These are phyloP conservation scores for Pelobates cultripes DNA, from an alignment of 2,797 vertebrate genomes.

Conservation along the genomic window DNA sequence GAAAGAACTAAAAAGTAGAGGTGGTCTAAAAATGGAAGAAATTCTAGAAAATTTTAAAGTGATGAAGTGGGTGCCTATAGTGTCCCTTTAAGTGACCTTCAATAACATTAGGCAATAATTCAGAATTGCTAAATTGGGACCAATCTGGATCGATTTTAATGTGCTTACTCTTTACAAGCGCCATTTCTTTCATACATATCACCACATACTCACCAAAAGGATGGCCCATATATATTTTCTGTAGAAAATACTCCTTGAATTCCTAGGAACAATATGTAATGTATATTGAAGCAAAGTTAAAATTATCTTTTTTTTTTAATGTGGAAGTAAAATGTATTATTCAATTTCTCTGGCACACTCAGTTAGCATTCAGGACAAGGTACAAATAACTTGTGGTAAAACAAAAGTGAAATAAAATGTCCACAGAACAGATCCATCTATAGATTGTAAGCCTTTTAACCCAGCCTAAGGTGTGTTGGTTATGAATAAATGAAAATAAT, in stretches of 20 bases:
- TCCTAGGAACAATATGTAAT: not conserved
- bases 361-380: constrained; percentile 33
- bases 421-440: constrained; percentile 18
- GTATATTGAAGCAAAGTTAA: constrained; percentile 1
- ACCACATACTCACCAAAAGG: too few relatives aligned
- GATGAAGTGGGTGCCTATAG: too few relatives aligned
- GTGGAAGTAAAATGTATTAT: not conserved
- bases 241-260: not conserved
- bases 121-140: too few relatives aligned
- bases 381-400: constrained; percentile 28
- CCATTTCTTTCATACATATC: not conserved
- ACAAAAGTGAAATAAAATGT: constrained; percentile 16
- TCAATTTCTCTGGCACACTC: not conserved
- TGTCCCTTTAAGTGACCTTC: too few relatives aligned
- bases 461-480: constrained; percentile 22
- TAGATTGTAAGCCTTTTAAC: constrained; percentile 10
- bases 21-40: too few relatives aligned
- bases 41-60: too few relatives aligned
- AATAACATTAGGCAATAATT: too few relatives aligned
- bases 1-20: too few relatives aligned
- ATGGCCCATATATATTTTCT: not conserved
- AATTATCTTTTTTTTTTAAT: constrained; percentile 17
- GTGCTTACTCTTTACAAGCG: too few relatives aligned
- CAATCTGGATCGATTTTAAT: too few relatives aligned
- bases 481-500: not conserved